phyloP scores from a whole-genome alignment of 2,888 invertebrate species.

The Stomorhina lunata region DNA sequence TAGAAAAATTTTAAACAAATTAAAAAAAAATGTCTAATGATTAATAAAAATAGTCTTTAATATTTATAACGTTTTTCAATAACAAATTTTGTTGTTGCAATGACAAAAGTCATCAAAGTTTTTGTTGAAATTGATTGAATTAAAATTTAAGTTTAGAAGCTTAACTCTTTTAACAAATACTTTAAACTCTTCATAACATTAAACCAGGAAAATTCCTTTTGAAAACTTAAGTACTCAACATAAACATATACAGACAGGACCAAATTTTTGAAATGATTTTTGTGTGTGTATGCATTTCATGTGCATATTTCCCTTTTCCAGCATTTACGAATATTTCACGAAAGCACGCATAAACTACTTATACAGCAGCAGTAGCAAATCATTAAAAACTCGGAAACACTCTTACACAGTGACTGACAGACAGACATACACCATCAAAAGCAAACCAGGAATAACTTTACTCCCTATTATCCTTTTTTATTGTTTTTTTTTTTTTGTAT shows the following conservation, averaged over 20 bases:
- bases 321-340: constrained; percentile 26
- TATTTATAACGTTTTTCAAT: constrained; percentile 22
- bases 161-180: too few species aligned
- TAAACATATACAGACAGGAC: not conserved
- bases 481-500: constrained; percentile 11
- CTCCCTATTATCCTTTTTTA: constrained; percentile 24
- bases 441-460: not conserved
- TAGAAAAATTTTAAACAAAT: not conserved
- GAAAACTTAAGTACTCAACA: not conserved
- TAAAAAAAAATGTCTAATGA: not conserved
- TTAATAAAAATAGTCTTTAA: not conserved
- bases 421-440: too few species aligned
- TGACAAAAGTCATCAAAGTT: too few species aligned
- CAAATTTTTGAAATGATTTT: constrained; percentile 17
- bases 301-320: constrained; percentile 41
- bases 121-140: too few species aligned
- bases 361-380: constrained; percentile 6
- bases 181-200: too few species aligned
- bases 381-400: not conserved
- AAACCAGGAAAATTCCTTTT: not conserved
- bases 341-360: constrained; percentile 21
- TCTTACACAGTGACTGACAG: too few species aligned
- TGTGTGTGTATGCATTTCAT: constrained; percentile 57
- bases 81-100: too few species aligned
- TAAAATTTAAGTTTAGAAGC: too few species aligned